These are phyloP conservation scores for Anolis sagrei DNA, from an alignment of 2,113 vertebrate genomes.

Conservation along the genomic window DNA sequence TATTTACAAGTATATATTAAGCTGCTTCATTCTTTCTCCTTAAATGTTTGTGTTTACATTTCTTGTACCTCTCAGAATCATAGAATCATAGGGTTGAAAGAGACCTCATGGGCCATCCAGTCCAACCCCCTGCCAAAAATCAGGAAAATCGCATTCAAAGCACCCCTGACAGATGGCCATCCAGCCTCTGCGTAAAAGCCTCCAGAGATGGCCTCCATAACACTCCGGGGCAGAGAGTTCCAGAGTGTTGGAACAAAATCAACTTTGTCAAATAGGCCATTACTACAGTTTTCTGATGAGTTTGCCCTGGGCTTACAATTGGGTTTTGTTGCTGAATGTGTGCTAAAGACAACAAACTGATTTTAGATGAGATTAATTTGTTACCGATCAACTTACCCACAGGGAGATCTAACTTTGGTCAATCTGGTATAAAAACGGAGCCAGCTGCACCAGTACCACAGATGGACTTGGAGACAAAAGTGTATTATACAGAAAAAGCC, in stretches of 20 bases:
- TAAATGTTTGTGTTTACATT: too few relatives aligned
- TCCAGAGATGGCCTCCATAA: too few relatives aligned
- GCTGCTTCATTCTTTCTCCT: background rate
- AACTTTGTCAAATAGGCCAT: background rate
- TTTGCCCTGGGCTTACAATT: background rate
- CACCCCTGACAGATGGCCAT: too few relatives aligned
- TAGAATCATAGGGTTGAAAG: too few relatives aligned
- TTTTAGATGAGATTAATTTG: conserved; percentile 11
- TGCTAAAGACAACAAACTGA: background rate
- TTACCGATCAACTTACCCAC: background rate
- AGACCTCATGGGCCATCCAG: too few relatives aligned
- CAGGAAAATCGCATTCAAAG: too few relatives aligned
- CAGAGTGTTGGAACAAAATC: background rate
- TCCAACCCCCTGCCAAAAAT: too few relatives aligned
- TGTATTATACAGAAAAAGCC: conserved; percentile 1
- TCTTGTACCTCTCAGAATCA: too few relatives aligned
- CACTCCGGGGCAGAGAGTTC: too few relatives aligned
- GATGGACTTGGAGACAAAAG: background rate
- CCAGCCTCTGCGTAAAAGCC: too few relatives aligned
- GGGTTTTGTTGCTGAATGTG: background rate
- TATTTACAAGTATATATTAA: background rate
- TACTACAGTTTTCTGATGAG: background rate
- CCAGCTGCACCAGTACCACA: conserved; percentile 8
- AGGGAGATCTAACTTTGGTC: conserved; percentile 12
- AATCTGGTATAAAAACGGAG: conserved; percentile 6